Percentiles rank a stretch among this genome's conserved stretches.
Evolutionary conservation across 2,113 vertebrate species (phyloP).

Genomic region (Erythrolamprus reginae): DNA sequence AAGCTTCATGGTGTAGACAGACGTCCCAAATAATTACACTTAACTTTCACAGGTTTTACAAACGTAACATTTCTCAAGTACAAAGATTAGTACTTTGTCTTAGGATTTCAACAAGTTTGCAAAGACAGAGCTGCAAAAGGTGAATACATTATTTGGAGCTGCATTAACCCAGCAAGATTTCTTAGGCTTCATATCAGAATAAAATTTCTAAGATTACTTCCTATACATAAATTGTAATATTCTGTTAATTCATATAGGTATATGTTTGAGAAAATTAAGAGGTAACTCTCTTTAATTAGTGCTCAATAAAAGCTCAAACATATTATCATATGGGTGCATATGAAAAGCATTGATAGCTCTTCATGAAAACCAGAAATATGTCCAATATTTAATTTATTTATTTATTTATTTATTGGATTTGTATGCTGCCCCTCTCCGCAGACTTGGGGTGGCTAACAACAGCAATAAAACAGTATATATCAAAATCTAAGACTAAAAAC

Average conservation of each 20-base stretch:
- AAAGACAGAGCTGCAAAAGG: background rate
- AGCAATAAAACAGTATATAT: too few species aligned
- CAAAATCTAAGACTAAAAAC: too few species aligned
- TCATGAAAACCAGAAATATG: background rate
- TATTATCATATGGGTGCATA: background rate
- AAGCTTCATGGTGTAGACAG: background rate
- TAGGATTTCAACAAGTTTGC: background rate
- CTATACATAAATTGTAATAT: background rate
- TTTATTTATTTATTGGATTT: too few species aligned
- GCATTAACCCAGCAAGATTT: background rate
- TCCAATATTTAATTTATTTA: background rate
- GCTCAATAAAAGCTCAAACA: background rate
- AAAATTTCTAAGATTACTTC: background rate
- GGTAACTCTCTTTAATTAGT: background rate
- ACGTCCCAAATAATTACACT: background rate
- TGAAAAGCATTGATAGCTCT: background rate
- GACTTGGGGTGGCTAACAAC: too few species aligned
- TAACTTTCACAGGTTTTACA: background rate
- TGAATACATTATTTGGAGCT: background rate
- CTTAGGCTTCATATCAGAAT: background rate
- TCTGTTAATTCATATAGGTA: background rate
- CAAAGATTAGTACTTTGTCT: background rate
- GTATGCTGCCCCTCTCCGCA: too few species aligned
- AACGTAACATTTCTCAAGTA: background rate
- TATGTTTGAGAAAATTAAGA: background rate